These are phyloP conservation scores for Heliconius himera DNA, from an alignment of 1,140 invertebrate genomes.

Conservation along the genomic window DNA sequence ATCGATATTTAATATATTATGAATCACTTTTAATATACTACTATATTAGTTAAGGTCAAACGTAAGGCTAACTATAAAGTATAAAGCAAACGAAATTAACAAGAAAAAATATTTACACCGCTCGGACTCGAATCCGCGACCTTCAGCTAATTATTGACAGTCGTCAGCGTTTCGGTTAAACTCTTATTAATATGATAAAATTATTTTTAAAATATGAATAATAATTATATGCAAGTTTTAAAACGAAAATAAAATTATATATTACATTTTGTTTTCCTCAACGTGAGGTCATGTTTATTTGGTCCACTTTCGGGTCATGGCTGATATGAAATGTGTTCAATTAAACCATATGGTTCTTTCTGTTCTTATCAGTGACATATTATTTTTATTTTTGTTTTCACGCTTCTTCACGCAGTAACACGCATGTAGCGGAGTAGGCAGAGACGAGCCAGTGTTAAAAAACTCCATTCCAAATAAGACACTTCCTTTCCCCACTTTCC, in stretches of 20 bases:
- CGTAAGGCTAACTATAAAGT: neutral
- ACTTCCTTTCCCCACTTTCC: neutral
- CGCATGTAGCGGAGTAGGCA: neutral
- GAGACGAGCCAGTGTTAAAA: neutral
- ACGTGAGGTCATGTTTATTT: slow-evolving; percentile 21
- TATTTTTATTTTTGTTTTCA: neutral
- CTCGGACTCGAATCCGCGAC: neutral
- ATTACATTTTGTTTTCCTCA: slow-evolving; percentile 17
- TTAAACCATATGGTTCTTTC: slow-evolving; percentile 13
- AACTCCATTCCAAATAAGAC: neutral
- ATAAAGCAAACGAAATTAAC: neutral
- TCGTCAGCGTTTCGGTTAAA: neutral
- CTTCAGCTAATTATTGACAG: neutral
- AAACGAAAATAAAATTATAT: slow-evolving; percentile 19
- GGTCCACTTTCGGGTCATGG: slow-evolving; percentile 24
- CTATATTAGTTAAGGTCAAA: neutral
- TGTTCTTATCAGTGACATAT: neutral
- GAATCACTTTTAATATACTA: neutral
- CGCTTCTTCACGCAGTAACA: neutral
- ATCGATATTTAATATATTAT: neutral
- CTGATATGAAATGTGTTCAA: slow-evolving; percentile 2
- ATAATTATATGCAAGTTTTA: too few relatives aligned
- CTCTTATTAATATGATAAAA: neutral
- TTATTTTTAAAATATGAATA: too few relatives aligned
- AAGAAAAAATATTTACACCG: neutral